Evolutionary conservation across 2,113 vertebrate species (phyloP).

Genomic region (Pleuronectes platessa): DNA sequence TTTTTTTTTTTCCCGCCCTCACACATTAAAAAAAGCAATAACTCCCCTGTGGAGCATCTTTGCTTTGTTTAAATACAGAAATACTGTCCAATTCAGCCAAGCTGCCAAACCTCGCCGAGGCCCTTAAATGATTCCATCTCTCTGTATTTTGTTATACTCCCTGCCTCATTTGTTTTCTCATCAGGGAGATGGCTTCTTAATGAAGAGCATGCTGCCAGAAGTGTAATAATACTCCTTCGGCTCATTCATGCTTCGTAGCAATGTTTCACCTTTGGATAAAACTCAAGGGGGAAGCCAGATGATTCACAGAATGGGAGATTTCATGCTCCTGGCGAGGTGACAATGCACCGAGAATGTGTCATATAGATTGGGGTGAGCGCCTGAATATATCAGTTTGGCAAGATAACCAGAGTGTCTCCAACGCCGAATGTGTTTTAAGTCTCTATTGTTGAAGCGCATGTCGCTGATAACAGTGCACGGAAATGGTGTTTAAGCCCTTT

Average conservation of each 20-base stretch:
- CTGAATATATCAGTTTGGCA: slow-evolving; percentile 31
- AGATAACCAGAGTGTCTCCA: slow-evolving; percentile 35
- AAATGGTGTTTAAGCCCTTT: slow-evolving; percentile 19
- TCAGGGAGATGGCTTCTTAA: slow-evolving; percentile 44
- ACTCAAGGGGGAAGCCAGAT: slow-evolving; percentile 39
- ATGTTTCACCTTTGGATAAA: slow-evolving; percentile 51
- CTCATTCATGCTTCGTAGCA: slow-evolving; percentile 42
- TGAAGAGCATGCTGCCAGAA: slow-evolving; percentile 27
- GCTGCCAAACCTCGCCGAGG: background rate
- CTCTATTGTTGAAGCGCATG: background rate
- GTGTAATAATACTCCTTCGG: slow-evolving; percentile 31
- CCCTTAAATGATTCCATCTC: background rate
- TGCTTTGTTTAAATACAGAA: slow-evolving; percentile 22
- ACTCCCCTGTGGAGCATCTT: slow-evolving; percentile 8
- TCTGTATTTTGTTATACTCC: slow-evolving; percentile 23
- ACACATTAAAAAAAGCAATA: slow-evolving; percentile 10
- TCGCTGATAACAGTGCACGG: slow-evolving; percentile 11
- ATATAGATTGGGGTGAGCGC: slow-evolving; percentile 30
- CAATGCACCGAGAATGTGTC: slow-evolving; percentile 36
- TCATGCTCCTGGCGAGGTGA: slow-evolving; percentile 34
- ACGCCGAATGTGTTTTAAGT: slow-evolving; percentile 29
- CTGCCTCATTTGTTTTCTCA: slow-evolving; percentile 45
- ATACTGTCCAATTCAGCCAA: background rate
- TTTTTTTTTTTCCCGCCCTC: background rate
- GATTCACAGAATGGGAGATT: slow-evolving; percentile 45